Percentiles rank a stretch among this genome's conserved stretches.
Evolutionary conservation across 2,888 invertebrate genomes (phyloP).

Genomic region (Tetragonisca angustula): DNA sequence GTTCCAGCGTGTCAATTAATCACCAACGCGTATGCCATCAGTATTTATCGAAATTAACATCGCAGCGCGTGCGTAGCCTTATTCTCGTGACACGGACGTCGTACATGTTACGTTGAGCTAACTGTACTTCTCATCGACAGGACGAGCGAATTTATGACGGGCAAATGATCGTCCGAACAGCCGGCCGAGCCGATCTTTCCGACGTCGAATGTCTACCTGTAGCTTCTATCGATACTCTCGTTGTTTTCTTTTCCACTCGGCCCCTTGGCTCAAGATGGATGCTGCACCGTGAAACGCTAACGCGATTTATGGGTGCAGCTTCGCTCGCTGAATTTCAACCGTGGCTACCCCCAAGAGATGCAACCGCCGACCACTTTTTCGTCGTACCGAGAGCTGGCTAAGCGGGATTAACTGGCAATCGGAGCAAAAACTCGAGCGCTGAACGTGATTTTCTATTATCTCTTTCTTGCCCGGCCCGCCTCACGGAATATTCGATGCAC

Average conservation of each 20-base stretch:
- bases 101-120: background rate
- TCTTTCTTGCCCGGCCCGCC: no score
- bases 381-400: no score
- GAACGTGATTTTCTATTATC: slow-evolving; percentile 23
- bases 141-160: background rate
- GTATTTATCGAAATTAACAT: background rate
- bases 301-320: slow-evolving; percentile 19
- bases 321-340: slow-evolving; percentile 18
- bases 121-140: background rate
- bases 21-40: background rate
- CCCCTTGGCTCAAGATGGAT: background rate
- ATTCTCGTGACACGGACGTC: background rate
- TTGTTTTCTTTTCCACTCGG: background rate
- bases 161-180: background rate
- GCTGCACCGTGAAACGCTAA: background rate
- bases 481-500: background rate
- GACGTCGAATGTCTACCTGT: background rate
- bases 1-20: no score
- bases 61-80: background rate
- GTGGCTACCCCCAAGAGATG: background rate
- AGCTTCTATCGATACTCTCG: background rate
- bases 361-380: background rate
- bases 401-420: slow-evolving; percentile 23
- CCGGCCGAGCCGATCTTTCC: background rate
- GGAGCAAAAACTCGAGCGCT: background rate